phyloP scores from a whole-genome alignment of 2,797 vertebrate genomes.

The Holocentrus rufus region DNA sequence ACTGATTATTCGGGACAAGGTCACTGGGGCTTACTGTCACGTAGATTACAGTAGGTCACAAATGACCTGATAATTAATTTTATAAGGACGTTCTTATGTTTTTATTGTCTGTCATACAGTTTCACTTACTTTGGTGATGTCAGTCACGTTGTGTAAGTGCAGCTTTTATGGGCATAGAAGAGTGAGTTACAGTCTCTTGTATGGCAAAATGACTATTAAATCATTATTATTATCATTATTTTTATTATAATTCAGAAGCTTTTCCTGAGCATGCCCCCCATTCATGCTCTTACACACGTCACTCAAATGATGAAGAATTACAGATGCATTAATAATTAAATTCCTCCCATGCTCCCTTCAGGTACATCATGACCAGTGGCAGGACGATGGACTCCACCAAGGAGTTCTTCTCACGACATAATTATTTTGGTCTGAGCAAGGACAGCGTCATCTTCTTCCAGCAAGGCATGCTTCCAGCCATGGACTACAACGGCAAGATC shows the following conservation, averaged over 20 bases:
- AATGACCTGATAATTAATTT: background rate
- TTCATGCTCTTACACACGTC: background rate
- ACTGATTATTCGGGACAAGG: background rate
- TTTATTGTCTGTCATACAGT: conserved; percentile 25
- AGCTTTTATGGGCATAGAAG: too few species aligned
- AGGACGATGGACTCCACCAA: conserved; percentile 92
- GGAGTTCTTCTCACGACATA: conserved; percentile 88
- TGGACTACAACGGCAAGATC: conserved; percentile 92
- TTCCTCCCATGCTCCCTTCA: conserved; percentile 60
- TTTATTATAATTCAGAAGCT: background rate
- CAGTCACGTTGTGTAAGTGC: background rate
- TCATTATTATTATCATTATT: too few species aligned
- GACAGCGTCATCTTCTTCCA: conserved; percentile 92
- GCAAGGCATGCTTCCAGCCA: conserved; percentile 97
- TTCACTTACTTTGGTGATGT: background rate
- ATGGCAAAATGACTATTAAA: too few species aligned
- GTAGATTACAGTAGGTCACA: background rate
- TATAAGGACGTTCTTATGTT: conserved; percentile 15
- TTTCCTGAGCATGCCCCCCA: background rate
- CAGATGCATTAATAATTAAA: background rate
- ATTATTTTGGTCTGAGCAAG: conserved; percentile 89
- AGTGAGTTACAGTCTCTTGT: too few species aligned
- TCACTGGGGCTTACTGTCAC: background rate
- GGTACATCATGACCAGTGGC: conserved; percentile 99
- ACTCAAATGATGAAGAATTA: background rate